Base-by-base conservation (phyloP, 1,140 invertebrate species). In the Lordiphosa mommai region DNA sequence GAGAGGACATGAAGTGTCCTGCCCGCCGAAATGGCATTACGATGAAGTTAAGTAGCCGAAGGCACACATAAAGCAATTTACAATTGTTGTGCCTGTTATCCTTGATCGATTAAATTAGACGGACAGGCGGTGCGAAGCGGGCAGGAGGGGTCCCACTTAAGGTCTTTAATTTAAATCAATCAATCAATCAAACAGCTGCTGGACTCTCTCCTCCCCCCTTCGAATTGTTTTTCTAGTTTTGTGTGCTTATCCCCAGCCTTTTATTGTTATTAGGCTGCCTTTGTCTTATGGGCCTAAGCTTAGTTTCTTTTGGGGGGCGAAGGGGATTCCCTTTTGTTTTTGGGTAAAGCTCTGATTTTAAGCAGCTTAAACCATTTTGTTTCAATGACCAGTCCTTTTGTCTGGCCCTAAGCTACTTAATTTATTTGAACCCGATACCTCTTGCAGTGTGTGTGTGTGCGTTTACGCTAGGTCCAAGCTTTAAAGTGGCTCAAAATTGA, bases 151-250 rank as follows among this genome's bases (percentile, higher is more conserved):
- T 20, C 52, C 48, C 65, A 61, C 72, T 72, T 84, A 84, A 84
- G 72, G 68, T 46, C 77, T 84, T 84, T 84, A 84, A 84, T 84
- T 84, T 84, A 85, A 84, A 84, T 84, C 77, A 84, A 84, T 82
- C 77, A 82, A 82, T 68, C 76, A 80, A 73, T 82, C 76, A 66
- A 52, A 38, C 74, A 44, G 48, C 52, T 64, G 63, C 59, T 68
- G 46, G 65, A 32, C 16, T 16, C 57, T 33, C 47, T 37, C 20
- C 34, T 34, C 37, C 46, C 16, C 32, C 38, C 20, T 36, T 41
- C 46, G 60, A 40, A 48, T 63, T 74, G 58, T 64, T 66, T 66
- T 79, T 59, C 70, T 59, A 70, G 56, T 72, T 73, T 58, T 55
- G 10, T 58, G 14, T 37, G 60, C 43, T 27, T 6, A 56, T 43